A percentile compares a stretch with the other conserved stretches of the same genome.
phyloP scores from a whole-genome alignment of 1,140 invertebrate genomes.

The Caenorhabditis remanei region DNA sequence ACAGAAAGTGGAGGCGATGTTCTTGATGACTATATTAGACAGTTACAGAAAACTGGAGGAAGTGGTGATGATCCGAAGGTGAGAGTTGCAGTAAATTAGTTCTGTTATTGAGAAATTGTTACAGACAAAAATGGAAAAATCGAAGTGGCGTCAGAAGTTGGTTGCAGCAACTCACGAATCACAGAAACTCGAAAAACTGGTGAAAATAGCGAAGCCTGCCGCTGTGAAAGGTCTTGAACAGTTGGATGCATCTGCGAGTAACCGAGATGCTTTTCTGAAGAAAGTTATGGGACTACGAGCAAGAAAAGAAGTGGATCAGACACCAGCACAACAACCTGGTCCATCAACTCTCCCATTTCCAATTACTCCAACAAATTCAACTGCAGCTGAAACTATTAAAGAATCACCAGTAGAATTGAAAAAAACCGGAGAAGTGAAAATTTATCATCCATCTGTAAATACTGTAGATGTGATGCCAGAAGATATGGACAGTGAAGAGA shows the following conservation, averaged over 20 bases:
- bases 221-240: constrained; percentile 41
- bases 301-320: constrained; percentile 44
- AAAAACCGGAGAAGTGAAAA: neutral
- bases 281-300: constrained; percentile 25
- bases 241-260: neutral
- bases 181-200: constrained; percentile 65
- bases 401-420: neutral
- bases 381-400: neutral
- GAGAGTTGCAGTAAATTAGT: neutral
- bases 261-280: constrained; percentile 14
- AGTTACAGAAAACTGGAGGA: constrained; percentile 45
- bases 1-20: constrained; percentile 32
- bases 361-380: neutral
- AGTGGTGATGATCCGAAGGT: constrained; percentile 49
- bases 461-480: neutral
- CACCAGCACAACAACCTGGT: neutral
- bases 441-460: neutral
- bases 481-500: neutral
- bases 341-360: neutral
- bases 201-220: constrained; percentile 65
- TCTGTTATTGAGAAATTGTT: neutral
- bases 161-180: constrained; percentile 63
- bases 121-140: constrained; percentile 65
- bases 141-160: constrained; percentile 59
- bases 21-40: constrained; percentile 59